phyloP scores from a whole-genome alignment of 2,888 invertebrate species.

The Glyphotaelius pellucidus region DNA sequence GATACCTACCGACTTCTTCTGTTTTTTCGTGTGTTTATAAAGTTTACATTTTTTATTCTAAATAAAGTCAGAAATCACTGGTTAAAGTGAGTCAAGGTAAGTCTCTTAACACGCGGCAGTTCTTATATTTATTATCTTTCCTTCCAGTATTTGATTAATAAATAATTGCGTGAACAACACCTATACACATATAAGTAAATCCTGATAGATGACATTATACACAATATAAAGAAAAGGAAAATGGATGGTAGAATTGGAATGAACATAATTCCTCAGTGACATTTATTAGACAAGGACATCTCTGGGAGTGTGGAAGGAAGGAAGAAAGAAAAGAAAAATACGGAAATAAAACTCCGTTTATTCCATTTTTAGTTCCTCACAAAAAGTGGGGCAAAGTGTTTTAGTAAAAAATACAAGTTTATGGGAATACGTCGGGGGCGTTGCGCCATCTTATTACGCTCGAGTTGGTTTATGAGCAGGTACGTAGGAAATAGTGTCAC shows the following conservation, averaged over 20 bases:
- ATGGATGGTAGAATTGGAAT: slow-evolving; percentile 4
- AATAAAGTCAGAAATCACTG: too few species aligned
- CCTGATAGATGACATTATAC: background rate
- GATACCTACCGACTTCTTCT: too few species aligned
- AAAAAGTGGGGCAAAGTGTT: slow-evolving; percentile 1
- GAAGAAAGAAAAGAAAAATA: background rate
- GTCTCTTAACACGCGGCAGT: background rate
- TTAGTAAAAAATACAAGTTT: slow-evolving; percentile 2
- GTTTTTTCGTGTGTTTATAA: too few species aligned
- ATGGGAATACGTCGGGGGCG: background rate
- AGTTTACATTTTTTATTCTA: too few species aligned
- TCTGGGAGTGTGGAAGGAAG: background rate
- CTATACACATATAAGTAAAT: background rate
- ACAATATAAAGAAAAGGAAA: background rate
- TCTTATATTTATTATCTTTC: background rate
- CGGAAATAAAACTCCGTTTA: background rate
- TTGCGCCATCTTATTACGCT: background rate
- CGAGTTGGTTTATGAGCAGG: background rate
- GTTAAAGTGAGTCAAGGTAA: too few species aligned
- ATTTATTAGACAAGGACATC: slow-evolving; percentile 4
- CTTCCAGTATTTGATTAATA: background rate
- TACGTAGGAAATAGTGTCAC: background rate
- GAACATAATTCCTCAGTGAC: slow-evolving; percentile 14
- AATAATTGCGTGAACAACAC: slow-evolving; percentile 2
- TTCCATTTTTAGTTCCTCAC: slow-evolving; percentile 2